A percentile compares a stretch with the other conserved stretches of the same genome.
Evolutionary conservation across 2,797 vertebrate genomes (phyloP).

Genomic region (Neosilurus mollespiculum): DNA sequence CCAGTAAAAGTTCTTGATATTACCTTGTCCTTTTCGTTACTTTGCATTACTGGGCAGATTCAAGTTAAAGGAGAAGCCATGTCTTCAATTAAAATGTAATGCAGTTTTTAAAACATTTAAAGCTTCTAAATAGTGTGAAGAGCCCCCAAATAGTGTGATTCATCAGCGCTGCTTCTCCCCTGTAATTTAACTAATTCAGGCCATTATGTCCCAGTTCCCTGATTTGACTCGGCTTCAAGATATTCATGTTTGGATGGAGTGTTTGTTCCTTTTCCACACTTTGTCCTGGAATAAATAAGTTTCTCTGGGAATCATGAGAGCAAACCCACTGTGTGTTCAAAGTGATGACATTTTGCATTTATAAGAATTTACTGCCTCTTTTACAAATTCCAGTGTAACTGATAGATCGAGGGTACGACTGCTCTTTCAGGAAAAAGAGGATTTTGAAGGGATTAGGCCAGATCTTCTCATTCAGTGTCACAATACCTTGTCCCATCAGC

Average conservation of each 20-base stretch:
- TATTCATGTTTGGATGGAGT: not conserved
- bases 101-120: conserved; percentile 53
- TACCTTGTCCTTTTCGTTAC: conserved; percentile 37
- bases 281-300: conserved; percentile 16
- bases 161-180: not conserved
- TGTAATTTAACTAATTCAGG: not conserved
- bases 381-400: not conserved
- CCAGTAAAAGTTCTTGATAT: conserved; percentile 51
- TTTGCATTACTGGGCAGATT: conserved; percentile 52
- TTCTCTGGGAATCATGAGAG: conserved; percentile 19
- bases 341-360: not conserved
- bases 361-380: not conserved
- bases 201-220: not conserved
- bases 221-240: not conserved
- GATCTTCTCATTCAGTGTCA: conserved; percentile 71
- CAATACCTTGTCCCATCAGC: conserved; percentile 75
- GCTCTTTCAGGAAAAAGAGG: conserved; percentile 25
- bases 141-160: not conserved
- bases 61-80: conserved; percentile 62
- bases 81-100: conserved; percentile 61
- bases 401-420: not conserved
- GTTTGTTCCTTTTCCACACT: not conserved
- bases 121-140: conserved; percentile 29
- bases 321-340: conserved; percentile 10
- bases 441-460: conserved; percentile 32